Conservation (phyloP, 2,888 invertebrate species). For the Anoncus sp. region DNA sequence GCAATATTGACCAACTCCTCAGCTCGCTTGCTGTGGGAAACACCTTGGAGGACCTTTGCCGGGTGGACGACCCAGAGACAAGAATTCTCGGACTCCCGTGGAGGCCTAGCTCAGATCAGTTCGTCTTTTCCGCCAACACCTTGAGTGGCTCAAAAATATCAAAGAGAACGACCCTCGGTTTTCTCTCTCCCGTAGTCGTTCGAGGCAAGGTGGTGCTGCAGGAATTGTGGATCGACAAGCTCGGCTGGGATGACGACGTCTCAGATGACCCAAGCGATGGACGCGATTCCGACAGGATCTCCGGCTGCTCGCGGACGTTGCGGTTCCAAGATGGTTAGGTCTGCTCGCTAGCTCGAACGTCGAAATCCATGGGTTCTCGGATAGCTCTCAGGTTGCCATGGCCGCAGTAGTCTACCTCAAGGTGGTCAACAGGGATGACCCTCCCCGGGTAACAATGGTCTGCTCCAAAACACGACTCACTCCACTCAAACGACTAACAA, state of each 20-base stretch:
- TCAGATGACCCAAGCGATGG: slow-evolving; percentile 19
- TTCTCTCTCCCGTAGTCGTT: not conserved
- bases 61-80: too few relatives aligned
- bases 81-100: not conserved
- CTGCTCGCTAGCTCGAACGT: slow-evolving; percentile 56
- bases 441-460: slow-evolving; percentile 14
- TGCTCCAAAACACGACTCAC: slow-evolving; percentile 48
- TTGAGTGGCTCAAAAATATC: not conserved
- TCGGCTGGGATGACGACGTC: slow-evolving; percentile 59
- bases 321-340: too few relatives aligned
- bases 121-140: not conserved
- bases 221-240: slow-evolving; percentile 55
- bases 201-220: slow-evolving; percentile 19
- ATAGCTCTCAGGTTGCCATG: slow-evolving; percentile 57
- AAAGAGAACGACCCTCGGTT: not conserved
- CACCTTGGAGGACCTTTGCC: too few relatives aligned
- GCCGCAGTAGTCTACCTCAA: slow-evolving; percentile 47
- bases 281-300: slow-evolving; percentile 33
- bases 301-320: too few relatives aligned
- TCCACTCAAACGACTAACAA: slow-evolving; percentile 47
- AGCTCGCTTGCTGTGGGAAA: not conserved
- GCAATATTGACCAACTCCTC: too few relatives aligned
- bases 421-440: slow-evolving; percentile 24
- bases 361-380: slow-evolving; percentile 59
- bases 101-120: not conserved